These are phyloP conservation scores for Tupaia chinensis DNA, from an alignment of 2,113 vertebrate species.

Conservation along the genomic window DNA sequence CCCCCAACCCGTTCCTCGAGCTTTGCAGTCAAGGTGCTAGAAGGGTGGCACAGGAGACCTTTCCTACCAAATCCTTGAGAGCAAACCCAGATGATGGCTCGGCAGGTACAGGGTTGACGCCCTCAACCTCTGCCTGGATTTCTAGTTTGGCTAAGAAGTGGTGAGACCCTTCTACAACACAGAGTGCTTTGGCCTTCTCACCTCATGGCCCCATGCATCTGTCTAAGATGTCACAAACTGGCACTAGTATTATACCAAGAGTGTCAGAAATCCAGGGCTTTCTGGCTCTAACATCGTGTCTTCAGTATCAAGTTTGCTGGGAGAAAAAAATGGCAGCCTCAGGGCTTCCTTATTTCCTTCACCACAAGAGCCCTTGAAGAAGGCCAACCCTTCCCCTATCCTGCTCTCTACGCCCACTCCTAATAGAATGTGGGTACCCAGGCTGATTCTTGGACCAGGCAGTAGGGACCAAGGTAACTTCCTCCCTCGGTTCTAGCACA, in stretches of 20 bases:
- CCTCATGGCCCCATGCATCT: neutral
- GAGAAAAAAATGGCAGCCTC: constrained; percentile 26
- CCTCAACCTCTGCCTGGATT: neutral
- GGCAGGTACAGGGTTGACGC: neutral
- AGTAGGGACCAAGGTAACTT: constrained; percentile 34
- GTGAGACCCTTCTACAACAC: constrained; percentile 11
- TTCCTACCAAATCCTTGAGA: constrained; percentile 28
- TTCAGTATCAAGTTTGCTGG: constrained; percentile 41
- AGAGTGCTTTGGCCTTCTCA: constrained; percentile 4
- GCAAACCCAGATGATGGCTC: constrained; percentile 45
- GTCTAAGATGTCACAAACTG: constrained; percentile 36
- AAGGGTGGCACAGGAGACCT: neutral
- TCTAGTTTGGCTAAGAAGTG: constrained; percentile 8
- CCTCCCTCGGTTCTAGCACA: constrained; percentile 46
- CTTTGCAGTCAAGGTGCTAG: constrained; percentile 69
- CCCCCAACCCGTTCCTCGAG: neutral
- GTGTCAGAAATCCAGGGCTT: constrained; percentile 24
- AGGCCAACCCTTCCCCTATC: neutral
- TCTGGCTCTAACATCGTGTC: constrained; percentile 12
- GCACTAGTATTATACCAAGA: constrained; percentile 32
- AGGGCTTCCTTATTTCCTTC: constrained; percentile 32
- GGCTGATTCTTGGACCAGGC: constrained; percentile 73
- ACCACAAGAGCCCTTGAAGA: neutral
- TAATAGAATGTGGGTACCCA: constrained; percentile 47
- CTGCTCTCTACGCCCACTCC: constrained; percentile 29